Evolutionary conservation across 2,888 invertebrate genomes (phyloP), one percentile per base, ranked within the genome.

Genomic region (Drosophila aldrichi): DNA sequence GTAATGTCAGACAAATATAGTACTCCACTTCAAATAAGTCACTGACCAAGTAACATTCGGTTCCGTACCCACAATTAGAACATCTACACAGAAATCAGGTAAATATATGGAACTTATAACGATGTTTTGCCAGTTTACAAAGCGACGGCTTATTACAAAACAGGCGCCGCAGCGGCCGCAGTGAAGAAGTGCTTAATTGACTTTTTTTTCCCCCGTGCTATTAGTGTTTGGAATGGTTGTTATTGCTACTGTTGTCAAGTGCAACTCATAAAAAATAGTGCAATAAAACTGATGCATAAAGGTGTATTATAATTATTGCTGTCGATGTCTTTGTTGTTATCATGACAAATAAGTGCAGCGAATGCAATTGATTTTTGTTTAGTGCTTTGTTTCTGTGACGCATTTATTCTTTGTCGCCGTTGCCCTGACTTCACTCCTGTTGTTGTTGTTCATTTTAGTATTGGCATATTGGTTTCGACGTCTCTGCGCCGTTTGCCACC

Each of bases 331-430:
- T 43, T 36, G 56, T 59, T 65, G 65, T 69, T 60, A 54, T 59
- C 60, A 61, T 67, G 46, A 40, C 48, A 70, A 75, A 70, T 36
- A 22, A 55, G 10, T 56, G 59, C 61, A 70, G 32, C 25, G 61
- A 57, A 18, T 72, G 57, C 58, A 72, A 78, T 78, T 78, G 80
- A 80, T 80, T 80, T 78, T 78, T 72, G 68, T 78, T 62, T 72
- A 40, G 57, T 52, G 63, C 43, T 63, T 57, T 65, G 62, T 38
- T 54, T 25, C 54, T 46, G 46, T 79, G 79, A 69, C 69, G 80
- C 65, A 72, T 72, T 71, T 25, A 40, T 51, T 68, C 69, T 51
- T 72, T 76, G 48, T 49, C n/a, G 60, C 63, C 32, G 29, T 55
- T 52, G 48, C 40, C 18, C 20, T 59, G 56, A 32, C 46, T 48